Evolutionary conservation across 1,140 invertebrate genomes (phyloP).

Genomic region (Caenorhabditis briggsae): DNA sequence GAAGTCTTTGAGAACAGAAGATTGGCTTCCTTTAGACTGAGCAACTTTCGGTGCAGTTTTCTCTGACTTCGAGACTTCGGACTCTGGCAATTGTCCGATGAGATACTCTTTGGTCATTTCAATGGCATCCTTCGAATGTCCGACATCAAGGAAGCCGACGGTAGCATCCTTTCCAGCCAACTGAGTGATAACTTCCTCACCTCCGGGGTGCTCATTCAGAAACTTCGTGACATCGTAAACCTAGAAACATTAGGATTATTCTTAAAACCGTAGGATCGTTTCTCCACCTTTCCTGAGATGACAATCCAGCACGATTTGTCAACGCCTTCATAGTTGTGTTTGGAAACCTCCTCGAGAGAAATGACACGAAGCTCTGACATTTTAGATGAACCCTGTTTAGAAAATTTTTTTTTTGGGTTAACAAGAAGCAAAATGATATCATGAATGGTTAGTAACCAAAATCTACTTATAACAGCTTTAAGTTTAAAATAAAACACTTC

Average conservation of each 20-base stretch:
- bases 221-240: constrained; percentile 79
- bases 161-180: constrained; percentile 83
- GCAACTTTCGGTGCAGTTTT: background rate
- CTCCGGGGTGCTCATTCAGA: constrained; percentile 78
- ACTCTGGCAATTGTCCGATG: constrained; percentile 85
- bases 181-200: constrained; percentile 69
- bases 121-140: constrained; percentile 94
- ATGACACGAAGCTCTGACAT: constrained; percentile 40
- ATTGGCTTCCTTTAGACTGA: background rate
- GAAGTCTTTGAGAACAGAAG: constrained; percentile 17
- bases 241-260: constrained; percentile 14
- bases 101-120: constrained; percentile 91
- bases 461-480: background rate
- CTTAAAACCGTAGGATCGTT: background rate
- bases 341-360: constrained; percentile 19
- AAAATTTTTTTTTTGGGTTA: background rate
- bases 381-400: background rate
- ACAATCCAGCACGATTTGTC: constrained; percentile 41
- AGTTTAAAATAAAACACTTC: background rate
- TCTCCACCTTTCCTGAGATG: constrained; percentile 2
- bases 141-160: constrained; percentile 93
- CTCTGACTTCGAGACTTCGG: background rate
- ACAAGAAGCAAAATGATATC: background rate
- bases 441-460: background rate
- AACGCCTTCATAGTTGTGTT: constrained; percentile 20